Conservation (phyloP, 2,888 invertebrate genomes). For the Myopa testacea region DNA sequence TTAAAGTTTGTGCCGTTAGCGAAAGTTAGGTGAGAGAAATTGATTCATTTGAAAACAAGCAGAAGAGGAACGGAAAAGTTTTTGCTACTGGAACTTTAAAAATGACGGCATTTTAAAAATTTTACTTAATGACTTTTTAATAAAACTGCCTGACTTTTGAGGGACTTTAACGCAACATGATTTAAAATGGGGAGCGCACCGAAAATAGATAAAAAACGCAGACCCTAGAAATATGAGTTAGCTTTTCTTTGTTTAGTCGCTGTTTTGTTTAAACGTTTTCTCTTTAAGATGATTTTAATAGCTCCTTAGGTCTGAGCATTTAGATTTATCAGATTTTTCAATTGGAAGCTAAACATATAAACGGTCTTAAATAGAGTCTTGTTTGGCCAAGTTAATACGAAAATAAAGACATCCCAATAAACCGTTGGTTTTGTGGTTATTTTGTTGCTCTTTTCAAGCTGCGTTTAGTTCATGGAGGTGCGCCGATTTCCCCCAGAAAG, state of each 20-base stretch:
- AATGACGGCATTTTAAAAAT: not conserved
- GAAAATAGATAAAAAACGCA: no score
- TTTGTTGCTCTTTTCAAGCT: no score
- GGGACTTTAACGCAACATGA: not conserved
- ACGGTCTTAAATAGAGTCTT: not conserved
- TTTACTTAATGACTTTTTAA: constrained; percentile 35
- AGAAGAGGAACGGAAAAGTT: not conserved
- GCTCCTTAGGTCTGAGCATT: not conserved
- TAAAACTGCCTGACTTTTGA: constrained; percentile 5
- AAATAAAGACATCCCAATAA: not conserved
- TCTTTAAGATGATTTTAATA: constrained; percentile 2
- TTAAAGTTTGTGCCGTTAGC: constrained; percentile 22
- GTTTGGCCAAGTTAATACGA: not conserved
- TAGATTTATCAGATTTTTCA: constrained; percentile 10
- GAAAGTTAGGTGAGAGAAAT: constrained; percentile 10
- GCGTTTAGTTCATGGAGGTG: no score
- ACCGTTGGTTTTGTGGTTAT: no score
- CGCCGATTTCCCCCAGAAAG: no score
- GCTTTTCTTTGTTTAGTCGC: not conserved
- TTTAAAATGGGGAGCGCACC: not conserved
- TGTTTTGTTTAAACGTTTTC: not conserved
- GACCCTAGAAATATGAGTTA: not conserved
- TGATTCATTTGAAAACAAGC: not conserved
- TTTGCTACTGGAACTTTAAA: not conserved
- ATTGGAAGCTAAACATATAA: not conserved